Evolutionary conservation across 1,140 invertebrate genomes (phyloP).

Genomic region (Lamellibrachia luymesi): DNA sequence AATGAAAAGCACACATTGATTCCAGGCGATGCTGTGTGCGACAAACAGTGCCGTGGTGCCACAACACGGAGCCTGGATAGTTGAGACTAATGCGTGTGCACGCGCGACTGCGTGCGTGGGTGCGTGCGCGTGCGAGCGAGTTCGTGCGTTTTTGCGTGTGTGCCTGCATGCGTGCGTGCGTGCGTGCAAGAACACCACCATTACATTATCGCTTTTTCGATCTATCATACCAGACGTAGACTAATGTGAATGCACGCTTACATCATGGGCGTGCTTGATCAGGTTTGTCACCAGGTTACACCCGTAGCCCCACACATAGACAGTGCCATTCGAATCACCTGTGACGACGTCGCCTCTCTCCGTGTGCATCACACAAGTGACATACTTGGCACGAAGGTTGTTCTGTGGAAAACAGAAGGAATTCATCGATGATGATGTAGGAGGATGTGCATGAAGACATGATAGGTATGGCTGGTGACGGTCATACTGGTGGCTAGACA

Average conservation of each 20-base stretch:
- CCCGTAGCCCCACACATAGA: slow-evolving; percentile 77
- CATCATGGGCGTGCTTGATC: slow-evolving; percentile 78
- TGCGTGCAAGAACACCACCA: not conserved
- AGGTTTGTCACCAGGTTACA: slow-evolving; percentile 66
- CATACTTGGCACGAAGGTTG: slow-evolving; percentile 85
- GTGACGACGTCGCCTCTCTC: slow-evolving; percentile 86
- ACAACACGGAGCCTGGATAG: too few species aligned
- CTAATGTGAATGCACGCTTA: slow-evolving; percentile 62
- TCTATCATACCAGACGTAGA: not conserved
- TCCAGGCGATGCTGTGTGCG: too few species aligned
- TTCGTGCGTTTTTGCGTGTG: too few species aligned
- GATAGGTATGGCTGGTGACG: not conserved
- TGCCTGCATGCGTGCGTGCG: not conserved
- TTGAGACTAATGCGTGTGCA: too few species aligned
- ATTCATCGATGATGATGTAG: not conserved
- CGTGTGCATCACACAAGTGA: slow-evolving; percentile 82
- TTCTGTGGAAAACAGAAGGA: slow-evolving; percentile 50
- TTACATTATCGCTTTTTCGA: too few species aligned
- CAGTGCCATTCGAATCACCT: slow-evolving; percentile 87
- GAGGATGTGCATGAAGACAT: not conserved
- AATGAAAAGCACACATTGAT: too few species aligned
- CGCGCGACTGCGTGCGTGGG: too few species aligned
- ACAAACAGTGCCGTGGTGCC: too few species aligned
- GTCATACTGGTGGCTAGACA: too few species aligned
- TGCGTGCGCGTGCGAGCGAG: too few species aligned